Evolutionary conservation across 1,140 invertebrate genomes (phyloP).

Genomic region (Apis dorsata): DNA sequence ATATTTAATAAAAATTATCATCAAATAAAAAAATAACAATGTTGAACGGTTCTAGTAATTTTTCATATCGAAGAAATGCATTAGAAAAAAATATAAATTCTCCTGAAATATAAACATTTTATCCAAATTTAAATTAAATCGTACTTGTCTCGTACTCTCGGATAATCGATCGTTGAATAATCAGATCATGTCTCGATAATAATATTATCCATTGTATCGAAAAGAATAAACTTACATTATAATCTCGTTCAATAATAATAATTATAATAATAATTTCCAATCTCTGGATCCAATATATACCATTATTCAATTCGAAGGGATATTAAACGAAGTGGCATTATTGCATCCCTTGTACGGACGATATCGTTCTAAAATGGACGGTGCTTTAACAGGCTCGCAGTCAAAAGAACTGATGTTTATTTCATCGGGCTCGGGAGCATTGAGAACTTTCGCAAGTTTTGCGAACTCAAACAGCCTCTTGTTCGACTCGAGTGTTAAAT

Average conservation of each 20-base stretch:
- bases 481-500: slow-evolving; percentile 47
- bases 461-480: slow-evolving; percentile 44
- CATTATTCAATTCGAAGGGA: background rate
- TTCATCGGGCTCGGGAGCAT: slow-evolving; percentile 22
- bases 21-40: too few relatives aligned
- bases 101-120: too few relatives aligned
- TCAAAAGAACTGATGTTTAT: slow-evolving; percentile 45
- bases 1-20: too few relatives aligned
- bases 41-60: too few relatives aligned
- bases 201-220: too few relatives aligned
- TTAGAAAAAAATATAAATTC: too few relatives aligned
- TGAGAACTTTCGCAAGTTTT: slow-evolving; percentile 37
- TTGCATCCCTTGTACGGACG: background rate
- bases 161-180: too few relatives aligned
- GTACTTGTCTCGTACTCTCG: too few relatives aligned
- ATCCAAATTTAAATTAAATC: too few relatives aligned
- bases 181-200: too few relatives aligned
- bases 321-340: background rate
- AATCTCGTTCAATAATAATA: background rate
- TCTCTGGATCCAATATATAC: background rate
- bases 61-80: too few relatives aligned
- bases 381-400: slow-evolving; percentile 1
- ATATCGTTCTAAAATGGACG: slow-evolving; percentile 22
- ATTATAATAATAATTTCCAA: background rate
- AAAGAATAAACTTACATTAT: too few relatives aligned